Evolutionary conservation across 92 coral and sea anemone species (phyloP).

Genomic region (Chrysogorgia sp.): DNA sequence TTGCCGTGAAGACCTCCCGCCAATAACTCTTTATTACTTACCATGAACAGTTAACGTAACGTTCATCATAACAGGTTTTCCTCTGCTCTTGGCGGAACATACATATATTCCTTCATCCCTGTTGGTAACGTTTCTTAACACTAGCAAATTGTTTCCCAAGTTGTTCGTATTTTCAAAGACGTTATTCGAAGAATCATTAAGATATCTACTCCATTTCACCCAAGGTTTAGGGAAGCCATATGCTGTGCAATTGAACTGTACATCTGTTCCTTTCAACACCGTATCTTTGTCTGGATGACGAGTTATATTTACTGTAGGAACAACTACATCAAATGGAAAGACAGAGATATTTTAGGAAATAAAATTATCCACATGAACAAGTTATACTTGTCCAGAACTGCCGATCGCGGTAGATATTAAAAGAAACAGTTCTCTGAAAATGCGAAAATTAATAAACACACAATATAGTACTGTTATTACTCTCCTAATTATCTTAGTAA

Average conservation of each 20-base stretch:
- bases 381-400: background rate
- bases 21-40: no score
- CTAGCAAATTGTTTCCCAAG: background rate
- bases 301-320: constrained; percentile 48
- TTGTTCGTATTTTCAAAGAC: no score
- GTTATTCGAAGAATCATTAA: constrained; percentile 36
- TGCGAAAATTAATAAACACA: no score
- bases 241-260: constrained; percentile 44
- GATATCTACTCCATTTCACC: constrained; percentile 49
- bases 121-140: constrained; percentile 36
- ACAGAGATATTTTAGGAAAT: background rate
- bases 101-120: constrained; percentile 56
- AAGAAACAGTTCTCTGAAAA: no score
- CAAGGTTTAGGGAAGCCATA: constrained; percentile 60
- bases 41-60: constrained; percentile 50
- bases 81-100: constrained; percentile 52
- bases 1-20: no score
- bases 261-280: constrained; percentile 43
- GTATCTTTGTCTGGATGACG: constrained; percentile 23
- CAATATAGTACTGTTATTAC: no score
- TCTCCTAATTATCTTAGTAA: no score
- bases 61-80: constrained; percentile 39
- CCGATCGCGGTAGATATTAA: background rate
- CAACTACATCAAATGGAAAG: constrained; percentile 37
- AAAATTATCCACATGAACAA: no score